Evolutionary conservation across 2,113 vertebrate genomes (phyloP), one percentile per base, ranked within the genome.

Genomic region (Caranx melampygus): DNA sequence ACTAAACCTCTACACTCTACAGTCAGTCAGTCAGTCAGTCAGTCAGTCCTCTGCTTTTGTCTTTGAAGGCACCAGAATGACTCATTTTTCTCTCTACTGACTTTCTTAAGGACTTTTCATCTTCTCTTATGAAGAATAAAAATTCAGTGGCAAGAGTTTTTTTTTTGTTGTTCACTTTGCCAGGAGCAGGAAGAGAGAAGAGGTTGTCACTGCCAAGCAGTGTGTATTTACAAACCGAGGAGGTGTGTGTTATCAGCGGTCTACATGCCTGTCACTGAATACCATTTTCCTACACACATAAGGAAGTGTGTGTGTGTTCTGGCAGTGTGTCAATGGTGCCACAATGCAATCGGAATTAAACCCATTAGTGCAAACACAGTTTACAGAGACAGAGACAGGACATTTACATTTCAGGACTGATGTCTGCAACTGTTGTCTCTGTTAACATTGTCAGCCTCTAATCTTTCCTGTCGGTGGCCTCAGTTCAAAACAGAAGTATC

Each of bases 221-320:
- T 75, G 61, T 80, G 65, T 78, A 67, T 87, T 82, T 87, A 81
- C 81, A 81, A 78, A 78, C 64, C 49, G 70, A 64, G n/a, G 37
- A 72, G 49, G 58, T 77, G 80, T 67, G 86, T 83, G 76, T 84
- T 83, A 87, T 88, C 81, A 75, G 84, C 34, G 61, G 58, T 79
- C 57, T 63, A 60, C 78, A 87, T 67, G 75, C 73, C 70, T 71
- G 66, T 88, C 72, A 85, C 55, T 58, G 66, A 83, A 75, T 64
- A 76, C 63, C 65, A 79, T 73, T 67, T 67, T 20, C 59, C n/a
- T 42, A 60, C 66, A 62, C 75, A 40, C 72, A 57, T 55, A 49
- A 26, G 59, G 47, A 51, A 55, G 18, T 42, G 47, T 69, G 64
- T 74, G 55, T 82, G 60, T 34, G 55, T 52, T 1, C 73, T 83